A percentile compares a stretch with the other conserved stretches of the same genome.
Conservation (phyloP, 2,113 vertebrate species). For the Bostrychus sinensis region DNA sequence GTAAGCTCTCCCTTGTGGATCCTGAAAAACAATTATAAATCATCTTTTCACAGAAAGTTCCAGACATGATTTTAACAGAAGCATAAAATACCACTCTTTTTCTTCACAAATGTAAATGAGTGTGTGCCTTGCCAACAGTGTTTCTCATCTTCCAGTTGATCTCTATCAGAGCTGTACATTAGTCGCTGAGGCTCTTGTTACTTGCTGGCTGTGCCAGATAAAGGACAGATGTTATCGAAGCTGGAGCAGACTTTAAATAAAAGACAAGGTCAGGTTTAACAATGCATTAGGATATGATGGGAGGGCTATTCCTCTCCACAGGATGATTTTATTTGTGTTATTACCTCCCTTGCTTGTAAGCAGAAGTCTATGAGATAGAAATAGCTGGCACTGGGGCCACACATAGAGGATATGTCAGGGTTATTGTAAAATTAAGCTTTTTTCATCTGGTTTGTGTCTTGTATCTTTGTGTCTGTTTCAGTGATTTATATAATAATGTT, state of each 20-base stretch:
- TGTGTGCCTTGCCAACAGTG: constrained; percentile 28
- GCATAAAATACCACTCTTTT: neutral
- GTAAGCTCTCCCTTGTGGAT: too few relatives aligned
- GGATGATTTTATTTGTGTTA: constrained; percentile 59
- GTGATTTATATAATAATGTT: too few relatives aligned
- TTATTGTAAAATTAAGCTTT: neutral
- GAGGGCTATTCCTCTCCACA: constrained; percentile 27
- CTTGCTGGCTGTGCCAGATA: constrained; percentile 12
- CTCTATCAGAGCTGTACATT: constrained; percentile 25
- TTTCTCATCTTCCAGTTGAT: constrained; percentile 45
- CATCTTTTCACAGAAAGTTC: neutral
- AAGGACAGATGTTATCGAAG: constrained; percentile 40
- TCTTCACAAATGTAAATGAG: constrained; percentile 30
- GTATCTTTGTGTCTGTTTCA: neutral
- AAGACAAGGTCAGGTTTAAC: constrained; percentile 36
- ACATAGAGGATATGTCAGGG: constrained; percentile 15
- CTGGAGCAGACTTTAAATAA: constrained; percentile 27
- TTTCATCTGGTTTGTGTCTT: neutral
- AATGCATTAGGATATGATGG: constrained; percentile 45
- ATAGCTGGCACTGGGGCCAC: constrained; percentile 15
- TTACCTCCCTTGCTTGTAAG: constrained; percentile 26
- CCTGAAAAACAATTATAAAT: neutral
- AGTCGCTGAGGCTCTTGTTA: constrained; percentile 10
- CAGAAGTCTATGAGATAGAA: constrained; percentile 10
- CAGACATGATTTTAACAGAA: neutral